Evolutionary conservation across 1,140 invertebrate genomes (phyloP).

Genomic region (Pomacea maculata): DNA sequence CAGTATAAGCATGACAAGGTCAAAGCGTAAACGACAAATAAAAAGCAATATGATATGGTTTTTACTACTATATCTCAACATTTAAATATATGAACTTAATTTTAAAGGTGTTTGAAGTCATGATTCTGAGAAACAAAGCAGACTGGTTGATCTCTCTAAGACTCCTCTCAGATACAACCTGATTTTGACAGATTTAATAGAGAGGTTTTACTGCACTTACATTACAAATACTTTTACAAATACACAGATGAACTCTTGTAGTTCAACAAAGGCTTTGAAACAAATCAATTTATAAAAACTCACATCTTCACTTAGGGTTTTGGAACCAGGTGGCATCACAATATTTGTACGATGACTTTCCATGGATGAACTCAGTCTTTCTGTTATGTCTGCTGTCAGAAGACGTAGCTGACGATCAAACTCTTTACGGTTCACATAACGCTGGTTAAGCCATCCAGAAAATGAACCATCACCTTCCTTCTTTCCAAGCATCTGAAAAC

Average conservation of each 20-base stretch:
- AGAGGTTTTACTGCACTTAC: no score
- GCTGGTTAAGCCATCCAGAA: slow-evolving; percentile 3
- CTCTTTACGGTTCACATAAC: slow-evolving; percentile 2
- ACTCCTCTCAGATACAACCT: no score
- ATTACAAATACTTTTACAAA: no score
- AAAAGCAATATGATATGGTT: no score
- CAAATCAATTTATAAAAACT: background rate
- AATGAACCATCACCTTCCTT: slow-evolving; percentile 1
- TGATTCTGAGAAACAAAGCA: no score
- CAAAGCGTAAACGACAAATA: no score
- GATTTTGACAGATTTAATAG: no score
- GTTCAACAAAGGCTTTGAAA: background rate
- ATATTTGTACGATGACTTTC: background rate
- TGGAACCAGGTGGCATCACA: background rate
- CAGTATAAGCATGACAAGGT: no score
- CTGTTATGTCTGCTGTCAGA: slow-evolving; percentile 11
- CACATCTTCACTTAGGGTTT: background rate
- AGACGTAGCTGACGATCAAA: slow-evolving; percentile 4
- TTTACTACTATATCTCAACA: no score
- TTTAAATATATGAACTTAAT: no score
- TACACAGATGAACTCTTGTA: background rate
- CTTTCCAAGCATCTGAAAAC: background rate
- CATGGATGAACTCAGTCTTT: background rate
- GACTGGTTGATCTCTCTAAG: no score
- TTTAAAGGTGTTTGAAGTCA: no score